A percentile compares a stretch with the other conserved stretches of the same genome.
Conservation (phyloP, 2,113 vertebrate species). For the Calidris pygmaea region DNA sequence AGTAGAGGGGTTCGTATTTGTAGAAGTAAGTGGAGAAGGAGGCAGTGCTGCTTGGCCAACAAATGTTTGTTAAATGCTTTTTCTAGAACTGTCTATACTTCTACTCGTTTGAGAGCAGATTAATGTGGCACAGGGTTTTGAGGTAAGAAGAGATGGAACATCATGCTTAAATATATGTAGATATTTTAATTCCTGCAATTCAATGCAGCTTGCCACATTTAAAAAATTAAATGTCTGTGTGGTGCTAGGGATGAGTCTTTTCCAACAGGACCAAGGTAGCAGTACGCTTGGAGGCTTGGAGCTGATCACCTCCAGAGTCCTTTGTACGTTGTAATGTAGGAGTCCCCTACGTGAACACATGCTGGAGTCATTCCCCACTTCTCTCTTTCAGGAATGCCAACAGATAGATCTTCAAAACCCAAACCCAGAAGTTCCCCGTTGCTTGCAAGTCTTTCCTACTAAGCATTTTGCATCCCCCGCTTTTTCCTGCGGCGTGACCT, state of each 20-base stretch:
- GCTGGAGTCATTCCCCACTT: background rate
- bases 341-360: fast-evolving
- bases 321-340: background rate
- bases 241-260: background rate
- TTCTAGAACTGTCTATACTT: background rate
- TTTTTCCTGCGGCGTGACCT: background rate
- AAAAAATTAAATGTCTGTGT: background rate
- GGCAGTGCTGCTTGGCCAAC: background rate
- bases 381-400: background rate
- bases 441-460: background rate
- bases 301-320: background rate
- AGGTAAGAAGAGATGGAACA: background rate
- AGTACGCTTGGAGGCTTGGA: background rate
- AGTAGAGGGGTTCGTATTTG: background rate
- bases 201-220: background rate
- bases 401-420: background rate
- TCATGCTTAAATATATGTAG: background rate
- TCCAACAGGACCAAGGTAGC: background rate
- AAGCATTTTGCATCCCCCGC: background rate
- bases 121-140: background rate
- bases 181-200: background rate
- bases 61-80: background rate
- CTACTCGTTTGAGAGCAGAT: background rate
- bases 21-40: background rate
- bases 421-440: background rate